A percentile compares a stretch with the other conserved stretches of the same genome.
Evolutionary conservation across 2,888 invertebrate genomes (phyloP).

Genomic region (Drosophila meridionalis): DNA sequence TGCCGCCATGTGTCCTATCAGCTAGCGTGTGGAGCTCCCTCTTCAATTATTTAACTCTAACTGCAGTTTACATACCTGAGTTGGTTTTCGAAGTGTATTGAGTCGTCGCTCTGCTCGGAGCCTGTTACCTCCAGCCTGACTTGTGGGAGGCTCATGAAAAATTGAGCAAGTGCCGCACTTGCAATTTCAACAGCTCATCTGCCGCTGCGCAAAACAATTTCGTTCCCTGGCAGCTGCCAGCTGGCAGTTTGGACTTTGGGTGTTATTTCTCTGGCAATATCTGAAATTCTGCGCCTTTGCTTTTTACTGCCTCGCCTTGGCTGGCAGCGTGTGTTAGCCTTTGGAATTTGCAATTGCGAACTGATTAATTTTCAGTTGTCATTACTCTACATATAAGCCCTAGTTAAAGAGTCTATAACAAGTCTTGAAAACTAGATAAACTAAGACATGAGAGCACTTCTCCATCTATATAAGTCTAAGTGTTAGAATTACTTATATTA

Average conservation of each 20-base stretch:
- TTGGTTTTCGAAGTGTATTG: conserved; percentile 24
- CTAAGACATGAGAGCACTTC: neutral
- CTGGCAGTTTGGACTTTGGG: conserved; percentile 20
- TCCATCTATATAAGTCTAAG: no score
- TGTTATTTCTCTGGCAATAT: conserved; percentile 5
- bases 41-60: conserved; percentile 1
- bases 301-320: conserved; percentile 10
- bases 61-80: neutral
- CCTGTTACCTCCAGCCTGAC: conserved; percentile 16
- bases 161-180: conserved; percentile 78
- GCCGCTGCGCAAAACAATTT: conserved; percentile 74
- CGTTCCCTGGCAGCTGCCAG: conserved; percentile 50
- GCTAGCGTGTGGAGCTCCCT: neutral
- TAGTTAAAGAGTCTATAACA: neutral
- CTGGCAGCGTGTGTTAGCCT: conserved; percentile 4
- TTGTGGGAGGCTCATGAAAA: conserved; percentile 78
- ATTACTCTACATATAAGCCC: neutral
- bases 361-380: conserved; percentile 52
- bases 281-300: conserved; percentile 4
- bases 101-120: conserved; percentile 8
- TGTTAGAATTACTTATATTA: no score
- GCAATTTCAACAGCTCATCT: conserved; percentile 78
- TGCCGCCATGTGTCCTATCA: no score
- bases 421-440: neutral
- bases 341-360: conserved; percentile 41